Evolutionary conservation across 2,797 vertebrate species (phyloP), one percentile per base, ranked within the genome.

Genomic region (Zonotrichia albicollis): DNA sequence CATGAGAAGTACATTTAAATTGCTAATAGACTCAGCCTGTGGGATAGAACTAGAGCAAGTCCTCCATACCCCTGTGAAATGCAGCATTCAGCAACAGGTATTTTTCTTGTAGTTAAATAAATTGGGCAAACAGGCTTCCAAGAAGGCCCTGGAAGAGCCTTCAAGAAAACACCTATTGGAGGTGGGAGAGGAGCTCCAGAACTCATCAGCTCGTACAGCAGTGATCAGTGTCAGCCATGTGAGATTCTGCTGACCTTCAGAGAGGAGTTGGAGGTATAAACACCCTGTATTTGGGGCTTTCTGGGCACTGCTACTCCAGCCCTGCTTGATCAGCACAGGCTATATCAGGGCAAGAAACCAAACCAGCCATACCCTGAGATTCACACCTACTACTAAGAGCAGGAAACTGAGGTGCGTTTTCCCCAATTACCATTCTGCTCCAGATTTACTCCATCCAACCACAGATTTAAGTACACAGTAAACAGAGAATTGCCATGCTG

Each of bases 161-260:
- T 36, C n/a, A 72, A n/a, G 32, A 76, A 2, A 5, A 32, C 4
- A n/a, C 0, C 3, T 57, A 11, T 2, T 58, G 17, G 34, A 50
- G 8, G 4, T 29, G 18, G 32, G 8, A 78, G 32, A 64, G 51
- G 32, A 87, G 32, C 6, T 74, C 51, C 51, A 50, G 51, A 87
- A 50, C 4, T 20, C 3, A 3, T 32, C 32, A 74, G 21, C 10
- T 64, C 7, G 7, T 34, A 4, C 7, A 74, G 16, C 3, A 5
- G 32, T 50, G 34, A 16, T 16, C 26, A 38, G 20, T 38, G 13
- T 8, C n/a, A 64, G 16, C 21, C 34, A 3, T 22, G 16, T 55
- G 64, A 71, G 30, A 19, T 4, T 20, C 2, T 11, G 42, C 2
- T 51, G 42, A 30, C n/a, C 11, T 61, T 61, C 46, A 55, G 46